Evolutionary conservation across 2,888 invertebrate species (phyloP), one percentile per base, ranked within the genome.

Genomic region (Muschampia plurimacula): DNA sequence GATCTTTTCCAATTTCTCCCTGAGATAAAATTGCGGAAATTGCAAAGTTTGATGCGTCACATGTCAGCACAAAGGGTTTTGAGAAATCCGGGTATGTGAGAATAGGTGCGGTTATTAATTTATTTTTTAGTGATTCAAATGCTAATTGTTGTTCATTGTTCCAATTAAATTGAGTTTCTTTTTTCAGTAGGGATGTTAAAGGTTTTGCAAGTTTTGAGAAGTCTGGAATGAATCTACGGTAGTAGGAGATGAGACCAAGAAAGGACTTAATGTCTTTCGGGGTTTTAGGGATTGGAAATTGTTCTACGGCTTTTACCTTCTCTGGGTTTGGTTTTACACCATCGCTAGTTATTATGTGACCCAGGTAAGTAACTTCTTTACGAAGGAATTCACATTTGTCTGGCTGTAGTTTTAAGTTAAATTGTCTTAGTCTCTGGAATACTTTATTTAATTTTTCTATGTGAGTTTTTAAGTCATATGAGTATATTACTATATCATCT

Each of bases 241-340:
- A 88, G 69, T 87, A 89, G 0, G 84, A 83, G 0, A 80, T 73
- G 13, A 89, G 67, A 1, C 87, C 87, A 9, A 88, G 69, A 67
- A 88, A 69, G 2, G 74, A 74, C 73, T 79, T 78, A 0, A 79
- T 72, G n/a, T 77, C 76, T 41, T 76, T 78, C 1, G 75, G 75
- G 9, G 22, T 64, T 67, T 72, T 66, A 39, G 77, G 76, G 1
- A 55, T 22, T 9, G 78, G 77, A 52, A 74, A 79, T n/a, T 76
- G n/a, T 32, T 9, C 13, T 0, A 79, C 75, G 0, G 75, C 72
- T 70, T 77, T 66, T 0, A 74, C 70, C 57, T 78, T 79, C 0
- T 76, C 69, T 0, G 78, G 77, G 22, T 80, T 68, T 8, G 78
- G 80, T 84, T 74, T 39, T 0, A 84, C 79, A 8, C 83, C 86